Conservation (phyloP, 2,888 invertebrate genomes). For the Neoascia interrupta region DNA sequence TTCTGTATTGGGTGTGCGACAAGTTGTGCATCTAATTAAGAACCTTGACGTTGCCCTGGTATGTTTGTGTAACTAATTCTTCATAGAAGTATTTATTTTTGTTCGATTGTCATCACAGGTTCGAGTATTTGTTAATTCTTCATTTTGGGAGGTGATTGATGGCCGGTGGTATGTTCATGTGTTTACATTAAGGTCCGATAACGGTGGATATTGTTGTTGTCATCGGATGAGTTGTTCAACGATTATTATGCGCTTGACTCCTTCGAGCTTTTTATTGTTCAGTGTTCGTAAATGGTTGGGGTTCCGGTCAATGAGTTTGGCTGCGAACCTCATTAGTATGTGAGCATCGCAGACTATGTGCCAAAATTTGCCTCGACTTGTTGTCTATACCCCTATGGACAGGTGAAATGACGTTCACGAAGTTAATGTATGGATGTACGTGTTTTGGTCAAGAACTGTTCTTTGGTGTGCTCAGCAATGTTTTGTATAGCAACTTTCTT, state of each 20-base stretch:
- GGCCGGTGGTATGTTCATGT: no score
- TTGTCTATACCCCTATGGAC: constrained; percentile 9
- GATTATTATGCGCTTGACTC: constrained; percentile 22
- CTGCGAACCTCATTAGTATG: constrained; percentile 34
- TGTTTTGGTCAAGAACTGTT: constrained; percentile 52
- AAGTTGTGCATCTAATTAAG: constrained; percentile 62
- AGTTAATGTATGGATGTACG: not conserved
- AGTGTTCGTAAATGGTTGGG: constrained; percentile 27
- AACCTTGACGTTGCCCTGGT: constrained; percentile 9
- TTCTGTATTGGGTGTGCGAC: constrained; percentile 43
- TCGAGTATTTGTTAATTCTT: no score
- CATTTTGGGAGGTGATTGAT: no score
- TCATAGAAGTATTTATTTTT: no score
- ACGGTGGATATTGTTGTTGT: constrained; percentile 39
- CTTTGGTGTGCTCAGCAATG: no score
- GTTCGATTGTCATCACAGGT: no score
- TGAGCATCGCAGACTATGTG: constrained; percentile 1
- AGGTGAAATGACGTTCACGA: not conserved
- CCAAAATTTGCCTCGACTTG: constrained; percentile 2
- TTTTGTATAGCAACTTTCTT: constrained; percentile 45
- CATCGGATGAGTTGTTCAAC: constrained; percentile 32
- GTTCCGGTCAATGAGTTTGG: constrained; percentile 49
- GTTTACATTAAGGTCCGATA: constrained; percentile 48
- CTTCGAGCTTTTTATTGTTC: not conserved
- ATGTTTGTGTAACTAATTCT: constrained; percentile 27